phyloP scores from a whole-genome alignment of 2,113 vertebrate species.

The Lophotis ruficrista region DNA sequence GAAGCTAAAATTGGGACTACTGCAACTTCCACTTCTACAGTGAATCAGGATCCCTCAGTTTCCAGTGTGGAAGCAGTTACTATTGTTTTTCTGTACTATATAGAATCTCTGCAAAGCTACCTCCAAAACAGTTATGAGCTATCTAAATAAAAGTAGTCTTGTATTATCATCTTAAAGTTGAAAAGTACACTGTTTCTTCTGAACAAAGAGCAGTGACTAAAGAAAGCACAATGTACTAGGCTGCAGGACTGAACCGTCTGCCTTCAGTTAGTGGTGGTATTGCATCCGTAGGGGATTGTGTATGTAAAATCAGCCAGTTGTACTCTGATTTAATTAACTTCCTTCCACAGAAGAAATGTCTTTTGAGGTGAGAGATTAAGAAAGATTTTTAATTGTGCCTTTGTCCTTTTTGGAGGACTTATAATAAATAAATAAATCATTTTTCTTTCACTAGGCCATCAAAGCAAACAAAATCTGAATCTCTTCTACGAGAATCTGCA shows the following conservation, averaged over 20 bases:
- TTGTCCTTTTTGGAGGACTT: not conserved
- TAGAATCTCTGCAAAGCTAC: not conserved
- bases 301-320: not conserved
- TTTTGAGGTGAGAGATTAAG: not conserved
- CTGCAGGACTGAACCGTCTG: not conserved
- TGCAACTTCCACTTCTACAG: not conserved
- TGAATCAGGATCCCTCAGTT: not conserved
- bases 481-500: not conserved
- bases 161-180: not conserved
- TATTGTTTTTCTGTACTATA: not conserved
- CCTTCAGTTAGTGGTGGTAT: not conserved
- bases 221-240: not conserved
- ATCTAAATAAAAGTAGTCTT: not conserved
- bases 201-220: not conserved
- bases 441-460: not conserved
- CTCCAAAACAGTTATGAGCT: not conserved
- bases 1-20: not conserved
- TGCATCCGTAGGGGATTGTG: not conserved
- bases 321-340: not conserved
- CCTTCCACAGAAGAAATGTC: not conserved
- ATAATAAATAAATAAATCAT: not conserved
- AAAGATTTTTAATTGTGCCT: not conserved
- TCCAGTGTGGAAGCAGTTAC: not conserved
- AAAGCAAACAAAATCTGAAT: not conserved
- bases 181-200: not conserved